A percentile compares a stretch with the other conserved stretches of the same genome.
phyloP scores from a whole-genome alignment of 2,888 invertebrate species.

The Ceraclea dissimilis region DNA sequence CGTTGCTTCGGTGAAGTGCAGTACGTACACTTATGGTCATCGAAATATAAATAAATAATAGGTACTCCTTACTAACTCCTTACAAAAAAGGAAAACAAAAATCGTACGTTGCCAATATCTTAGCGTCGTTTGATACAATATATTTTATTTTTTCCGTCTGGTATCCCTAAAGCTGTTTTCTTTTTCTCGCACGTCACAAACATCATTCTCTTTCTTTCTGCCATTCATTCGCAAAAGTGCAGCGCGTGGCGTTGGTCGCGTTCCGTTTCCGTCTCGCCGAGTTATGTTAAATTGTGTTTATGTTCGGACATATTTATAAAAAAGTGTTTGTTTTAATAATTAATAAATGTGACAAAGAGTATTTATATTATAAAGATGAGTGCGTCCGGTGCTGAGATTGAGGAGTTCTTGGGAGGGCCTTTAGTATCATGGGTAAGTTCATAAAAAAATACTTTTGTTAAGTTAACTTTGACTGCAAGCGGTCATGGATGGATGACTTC shows the following conservation, averaged over 20 bases:
- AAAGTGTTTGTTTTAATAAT: slow-evolving; percentile 7
- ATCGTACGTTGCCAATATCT: too few relatives aligned
- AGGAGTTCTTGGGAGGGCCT: slow-evolving; percentile 77
- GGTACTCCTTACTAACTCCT: too few relatives aligned
- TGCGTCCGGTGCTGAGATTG: slow-evolving; percentile 65
- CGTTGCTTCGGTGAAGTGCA: too few relatives aligned
- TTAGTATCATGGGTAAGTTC: slow-evolving; percentile 77
- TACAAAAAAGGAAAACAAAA: too few relatives aligned
- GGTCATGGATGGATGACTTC: slow-evolving; percentile 36
- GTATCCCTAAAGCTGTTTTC: background rate
- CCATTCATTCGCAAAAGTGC: background rate
- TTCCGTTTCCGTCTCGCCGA: background rate
- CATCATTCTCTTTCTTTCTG: background rate
- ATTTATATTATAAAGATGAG: slow-evolving; percentile 38
- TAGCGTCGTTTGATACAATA: background rate
- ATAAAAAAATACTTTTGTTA: slow-evolving; percentile 1
- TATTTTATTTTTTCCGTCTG: too few relatives aligned
- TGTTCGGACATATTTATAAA: background rate
- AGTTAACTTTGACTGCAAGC: slow-evolving; percentile 18
- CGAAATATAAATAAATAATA: too few relatives aligned
- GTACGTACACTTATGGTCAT: too few relatives aligned
- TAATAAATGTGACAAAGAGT: slow-evolving; percentile 13
- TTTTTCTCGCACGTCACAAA: background rate
- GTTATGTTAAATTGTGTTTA: background rate
- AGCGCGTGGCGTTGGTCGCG: background rate